A percentile compares a stretch with the other conserved stretches of the same genome.
phyloP scores from a whole-genome alignment of 1,140 invertebrate species.

The Calephelis nemesis region DNA sequence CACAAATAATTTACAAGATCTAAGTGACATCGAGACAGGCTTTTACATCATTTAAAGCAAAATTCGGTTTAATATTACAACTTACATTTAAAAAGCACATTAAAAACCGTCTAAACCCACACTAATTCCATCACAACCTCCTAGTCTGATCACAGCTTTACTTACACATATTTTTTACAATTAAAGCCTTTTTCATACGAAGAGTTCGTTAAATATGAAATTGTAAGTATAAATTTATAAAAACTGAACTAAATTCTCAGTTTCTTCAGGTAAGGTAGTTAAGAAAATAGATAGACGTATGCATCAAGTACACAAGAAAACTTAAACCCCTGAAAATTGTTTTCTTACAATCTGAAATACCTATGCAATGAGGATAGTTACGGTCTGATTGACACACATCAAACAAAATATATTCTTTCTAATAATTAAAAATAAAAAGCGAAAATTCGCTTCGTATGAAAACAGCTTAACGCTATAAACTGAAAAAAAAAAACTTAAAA shows the following conservation, averaged over 20 bases:
- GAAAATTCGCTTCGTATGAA: too few species aligned
- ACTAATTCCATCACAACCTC: constrained; percentile 67
- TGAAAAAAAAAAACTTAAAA: too few species aligned
- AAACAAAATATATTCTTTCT: too few species aligned
- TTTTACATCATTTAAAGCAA: constrained; percentile 59
- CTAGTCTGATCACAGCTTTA: constrained; percentile 71
- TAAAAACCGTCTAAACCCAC: constrained; percentile 53
- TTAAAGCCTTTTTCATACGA: constrained; percentile 31
- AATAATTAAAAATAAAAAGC: too few species aligned
- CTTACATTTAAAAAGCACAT: constrained; percentile 46
- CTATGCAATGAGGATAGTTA: too few species aligned
- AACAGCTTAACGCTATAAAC: too few species aligned
- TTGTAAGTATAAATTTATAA: neutral
- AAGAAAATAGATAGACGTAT: too few species aligned
- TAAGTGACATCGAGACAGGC: constrained; percentile 33
- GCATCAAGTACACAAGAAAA: too few species aligned
- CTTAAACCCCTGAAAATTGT: too few species aligned
- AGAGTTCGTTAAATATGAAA: neutral
- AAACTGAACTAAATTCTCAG: too few species aligned
- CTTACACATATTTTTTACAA: constrained; percentile 49
- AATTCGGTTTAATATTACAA: constrained; percentile 52
- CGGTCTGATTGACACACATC: too few species aligned
- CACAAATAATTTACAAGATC: constrained; percentile 15
- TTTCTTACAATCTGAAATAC: too few species aligned
- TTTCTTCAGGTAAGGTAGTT: neutral